Conservation (phyloP, 2,797 vertebrate species). For the Alcedo atthis region DNA sequence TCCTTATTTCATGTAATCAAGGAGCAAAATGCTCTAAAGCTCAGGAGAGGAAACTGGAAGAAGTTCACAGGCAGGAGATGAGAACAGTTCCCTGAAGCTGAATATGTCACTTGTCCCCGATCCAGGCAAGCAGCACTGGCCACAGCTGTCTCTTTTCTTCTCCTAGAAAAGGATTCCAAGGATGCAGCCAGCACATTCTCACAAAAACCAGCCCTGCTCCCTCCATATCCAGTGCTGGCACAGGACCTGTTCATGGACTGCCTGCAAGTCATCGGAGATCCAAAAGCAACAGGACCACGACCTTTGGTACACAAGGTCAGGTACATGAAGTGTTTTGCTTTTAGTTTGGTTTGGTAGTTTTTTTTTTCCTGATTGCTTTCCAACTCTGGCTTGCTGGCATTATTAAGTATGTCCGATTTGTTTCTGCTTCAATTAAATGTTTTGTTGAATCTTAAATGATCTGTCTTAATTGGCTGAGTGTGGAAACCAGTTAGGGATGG, state of each 20-base stretch:
- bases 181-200: not conserved
- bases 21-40: not conserved
- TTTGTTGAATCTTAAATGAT: constrained; percentile 50
- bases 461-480: constrained; percentile 31
- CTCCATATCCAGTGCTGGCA: not conserved
- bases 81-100: not conserved
- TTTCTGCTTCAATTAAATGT: constrained; percentile 40
- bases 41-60: not conserved
- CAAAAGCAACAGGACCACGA: not conserved
- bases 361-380: not conserved
- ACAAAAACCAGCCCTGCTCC: not conserved
- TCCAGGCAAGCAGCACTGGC: not conserved
- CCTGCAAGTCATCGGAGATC: not conserved
- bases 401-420: not conserved
- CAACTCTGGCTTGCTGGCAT: not conserved
- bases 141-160: not conserved
- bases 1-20: not conserved
- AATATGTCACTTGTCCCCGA: not conserved
- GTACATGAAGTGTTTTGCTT: not conserved
- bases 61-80: not conserved
- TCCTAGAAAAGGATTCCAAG: not conserved
- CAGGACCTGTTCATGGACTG: fast-evolving
- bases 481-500: constrained; percentile 39
- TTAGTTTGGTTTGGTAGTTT: not conserved
- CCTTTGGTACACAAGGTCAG: not conserved